Base-by-base conservation (phyloP, 2,113 vertebrate species). In the Macrotis lagotis region DNA sequence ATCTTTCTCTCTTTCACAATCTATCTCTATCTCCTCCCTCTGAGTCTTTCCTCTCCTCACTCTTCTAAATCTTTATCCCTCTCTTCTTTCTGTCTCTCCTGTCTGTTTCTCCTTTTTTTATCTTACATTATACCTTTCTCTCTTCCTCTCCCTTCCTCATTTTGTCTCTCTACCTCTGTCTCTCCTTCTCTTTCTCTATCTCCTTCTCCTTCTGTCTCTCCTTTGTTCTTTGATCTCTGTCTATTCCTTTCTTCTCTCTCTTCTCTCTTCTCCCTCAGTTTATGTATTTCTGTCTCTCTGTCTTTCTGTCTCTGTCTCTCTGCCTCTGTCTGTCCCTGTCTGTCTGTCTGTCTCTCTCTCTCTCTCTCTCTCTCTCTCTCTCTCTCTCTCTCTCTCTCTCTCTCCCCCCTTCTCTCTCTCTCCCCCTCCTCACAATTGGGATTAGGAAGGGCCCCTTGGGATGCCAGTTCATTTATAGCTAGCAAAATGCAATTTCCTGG, bases 401-500 rank as follows among this genome's bases (percentile, higher is more conserved):
- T 22, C 7, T 25, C 24, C 25, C 52, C 25, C 52, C 26, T 25
- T 22, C 52, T 53, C 6, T 25, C 25, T 7, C 25, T 25, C 52
- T 8, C 16, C n/a, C 16, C 37, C 16, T 83, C 16, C 6, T 7
- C 37, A 83, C 16, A 44, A 44, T 25, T 2, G 25, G 90, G 48
- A 92, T 74, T 49, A 3, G 25, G 44, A 14, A 16, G 48, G 48
- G 50, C 66, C 88, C 53, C 25, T 0, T 0, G 83, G 50, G 59
- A 8, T 59, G 0, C 19, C 9, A 0, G 28, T 2, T 89, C 59
- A 50, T 74, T 44, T 51, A 74, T 48, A 52, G 48, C 47, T 8
- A n/a, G 55, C 59, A 93, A 93, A 48, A 91, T 7, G 8, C 50
- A 88, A 50, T 53, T 92, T 96, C 90, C 92, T 90, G 51, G 24